Percentiles rank a stretch among this genome's conserved stretches.
Conservation (phyloP, 2,888 invertebrate genomes). For the Cremastinae sp. region DNA sequence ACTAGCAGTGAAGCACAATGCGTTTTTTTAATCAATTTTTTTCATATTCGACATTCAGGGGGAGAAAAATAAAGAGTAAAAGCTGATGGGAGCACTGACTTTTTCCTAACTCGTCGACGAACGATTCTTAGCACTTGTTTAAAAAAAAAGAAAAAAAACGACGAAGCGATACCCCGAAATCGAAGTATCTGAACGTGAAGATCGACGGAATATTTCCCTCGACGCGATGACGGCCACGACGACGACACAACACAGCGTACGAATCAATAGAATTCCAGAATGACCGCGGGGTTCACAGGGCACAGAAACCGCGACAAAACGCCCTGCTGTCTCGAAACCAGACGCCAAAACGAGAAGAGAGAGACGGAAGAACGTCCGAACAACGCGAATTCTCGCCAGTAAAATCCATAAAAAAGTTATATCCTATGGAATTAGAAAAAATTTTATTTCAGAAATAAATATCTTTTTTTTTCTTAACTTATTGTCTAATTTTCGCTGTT, state of each 20-base stretch:
- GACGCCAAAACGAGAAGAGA: constrained; percentile 20
- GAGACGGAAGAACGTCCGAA: neutral
- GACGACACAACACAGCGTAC: constrained; percentile 29
- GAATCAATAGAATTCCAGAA: constrained; percentile 59
- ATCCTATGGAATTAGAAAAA: too few relatives aligned
- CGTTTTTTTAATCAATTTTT: too few relatives aligned
- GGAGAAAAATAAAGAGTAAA: too few relatives aligned
- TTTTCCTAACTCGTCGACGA: constrained; percentile 54
- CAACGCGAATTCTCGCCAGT: too few relatives aligned
- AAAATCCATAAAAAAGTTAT: too few relatives aligned
- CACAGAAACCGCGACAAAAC: constrained; percentile 67
- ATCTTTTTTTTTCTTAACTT: too few relatives aligned
- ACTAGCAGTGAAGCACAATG: constrained; percentile 23
- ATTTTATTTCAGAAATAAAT: too few relatives aligned
- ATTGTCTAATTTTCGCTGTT: too few relatives aligned
- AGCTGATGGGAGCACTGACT: constrained; percentile 48
- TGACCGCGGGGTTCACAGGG: constrained; percentile 72
- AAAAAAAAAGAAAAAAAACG: constrained; percentile 40
- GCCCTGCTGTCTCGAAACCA: constrained; percentile 56
- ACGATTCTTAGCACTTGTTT: constrained; percentile 48
- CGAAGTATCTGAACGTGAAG: constrained; percentile 38
- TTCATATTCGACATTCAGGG: too few relatives aligned
- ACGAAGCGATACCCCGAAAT: constrained; percentile 49
- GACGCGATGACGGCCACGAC: constrained; percentile 38
- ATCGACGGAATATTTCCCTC: constrained; percentile 35